Evolutionary conservation across 2,888 invertebrate species (phyloP).

Genomic region (Erpobdella octoculata): DNA sequence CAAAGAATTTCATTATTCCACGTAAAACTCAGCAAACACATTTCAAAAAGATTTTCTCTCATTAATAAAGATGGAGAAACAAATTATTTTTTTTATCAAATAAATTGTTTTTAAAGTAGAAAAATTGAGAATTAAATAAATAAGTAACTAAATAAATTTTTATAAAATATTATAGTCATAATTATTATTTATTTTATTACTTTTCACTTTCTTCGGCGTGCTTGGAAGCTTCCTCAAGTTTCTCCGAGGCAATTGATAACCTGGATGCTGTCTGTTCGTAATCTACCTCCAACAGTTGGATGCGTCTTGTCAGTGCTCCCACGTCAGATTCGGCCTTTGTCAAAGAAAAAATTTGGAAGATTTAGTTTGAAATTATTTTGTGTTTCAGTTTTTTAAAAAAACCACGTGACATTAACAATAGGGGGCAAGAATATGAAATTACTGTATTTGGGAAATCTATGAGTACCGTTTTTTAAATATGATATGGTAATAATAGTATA

Average conservation of each 20-base stretch:
- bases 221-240: slow-evolving; percentile 97
- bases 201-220: slow-evolving; percentile 99
- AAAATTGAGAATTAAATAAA: background rate
- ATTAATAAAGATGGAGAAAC: too few relatives aligned
- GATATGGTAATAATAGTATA: slow-evolving; percentile 1
- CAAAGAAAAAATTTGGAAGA: background rate
- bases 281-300: slow-evolving; percentile 98
- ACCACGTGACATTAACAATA: background rate
- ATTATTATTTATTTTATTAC: slow-evolving; percentile 59
- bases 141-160: background rate
- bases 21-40: too few relatives aligned
- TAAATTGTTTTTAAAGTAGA: too few relatives aligned
- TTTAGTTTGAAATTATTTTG: background rate
- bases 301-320: slow-evolving; percentile 93
- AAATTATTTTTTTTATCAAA: too few relatives aligned
- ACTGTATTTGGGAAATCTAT: background rate
- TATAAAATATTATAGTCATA: background rate
- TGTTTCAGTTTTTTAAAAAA: background rate
- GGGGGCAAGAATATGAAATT: too few relatives aligned
- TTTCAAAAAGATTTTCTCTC: too few relatives aligned
- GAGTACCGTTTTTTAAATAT: background rate
- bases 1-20: too few relatives aligned
- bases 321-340: slow-evolving; percentile 92
- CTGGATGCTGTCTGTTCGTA: slow-evolving; percentile 98
- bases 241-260: slow-evolving; percentile 91